Evolutionary conservation across 1,140 invertebrate genomes (phyloP).

Genomic region (Drosophila paulistorum): DNA sequence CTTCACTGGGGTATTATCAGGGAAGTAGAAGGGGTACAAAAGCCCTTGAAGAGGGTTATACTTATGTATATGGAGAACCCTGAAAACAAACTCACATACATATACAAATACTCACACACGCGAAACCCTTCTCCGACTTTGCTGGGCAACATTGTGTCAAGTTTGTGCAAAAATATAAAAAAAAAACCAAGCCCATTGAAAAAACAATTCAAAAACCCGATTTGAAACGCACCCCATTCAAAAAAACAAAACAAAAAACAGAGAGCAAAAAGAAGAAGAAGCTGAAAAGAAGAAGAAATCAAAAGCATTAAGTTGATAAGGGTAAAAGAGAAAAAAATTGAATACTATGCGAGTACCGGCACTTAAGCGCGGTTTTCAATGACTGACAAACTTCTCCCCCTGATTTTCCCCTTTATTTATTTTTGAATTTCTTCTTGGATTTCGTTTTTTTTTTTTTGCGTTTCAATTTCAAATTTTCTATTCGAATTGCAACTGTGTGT

Average conservation of each 20-base stretch:
- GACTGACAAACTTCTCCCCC: slow-evolving; percentile 58
- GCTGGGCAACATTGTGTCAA: slow-evolving; percentile 74
- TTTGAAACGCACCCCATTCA: slow-evolving; percentile 49
- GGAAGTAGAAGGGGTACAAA: slow-evolving; percentile 31
- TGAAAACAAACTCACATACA: slow-evolving; percentile 17
- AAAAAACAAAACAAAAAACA: not conserved
- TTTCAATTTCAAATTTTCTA: slow-evolving; percentile 16
- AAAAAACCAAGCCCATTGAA: slow-evolving; percentile 51
- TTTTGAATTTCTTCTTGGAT: not conserved
- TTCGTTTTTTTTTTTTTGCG: not conserved
- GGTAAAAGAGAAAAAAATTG: slow-evolving; percentile 38
- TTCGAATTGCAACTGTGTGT: slow-evolving; percentile 54
- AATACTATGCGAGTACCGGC: slow-evolving; percentile 34
- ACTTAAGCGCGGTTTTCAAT: slow-evolving; percentile 66
- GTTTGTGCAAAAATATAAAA: slow-evolving; percentile 59
- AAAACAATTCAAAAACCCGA: slow-evolving; percentile 45
- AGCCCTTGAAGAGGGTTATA: slow-evolving; percentile 49
- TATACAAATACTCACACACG: not conserved
- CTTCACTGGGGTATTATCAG: slow-evolving; percentile 37
- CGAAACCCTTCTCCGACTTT: slow-evolving; percentile 29
- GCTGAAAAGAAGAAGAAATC: slow-evolving; percentile 35
- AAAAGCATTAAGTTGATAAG: slow-evolving; percentile 58
- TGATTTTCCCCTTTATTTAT: not conserved
- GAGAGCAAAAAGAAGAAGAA: slow-evolving; percentile 34
- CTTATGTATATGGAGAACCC: slow-evolving; percentile 2